phyloP scores from a whole-genome alignment of 2,797 vertebrate genomes.

The Onychomys leucogaster region DNA sequence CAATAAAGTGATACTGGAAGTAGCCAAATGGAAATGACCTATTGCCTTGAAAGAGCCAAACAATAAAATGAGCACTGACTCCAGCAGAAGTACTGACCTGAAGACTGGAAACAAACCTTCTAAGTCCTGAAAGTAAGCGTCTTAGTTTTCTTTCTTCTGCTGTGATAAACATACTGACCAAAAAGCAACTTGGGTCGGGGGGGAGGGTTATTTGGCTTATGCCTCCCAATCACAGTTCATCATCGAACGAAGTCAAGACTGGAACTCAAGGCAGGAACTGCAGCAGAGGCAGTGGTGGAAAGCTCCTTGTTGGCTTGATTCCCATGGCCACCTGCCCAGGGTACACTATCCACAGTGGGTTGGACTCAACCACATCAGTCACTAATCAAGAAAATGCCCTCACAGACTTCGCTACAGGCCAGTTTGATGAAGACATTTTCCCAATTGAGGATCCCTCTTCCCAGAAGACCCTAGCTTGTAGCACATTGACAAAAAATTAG shows the following conservation, averaged over 20 bases:
- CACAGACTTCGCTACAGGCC: background rate
- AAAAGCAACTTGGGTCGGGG: background rate
- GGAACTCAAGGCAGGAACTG: background rate
- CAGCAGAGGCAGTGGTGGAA: background rate
- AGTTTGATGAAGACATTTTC: background rate
- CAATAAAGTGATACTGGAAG: background rate
- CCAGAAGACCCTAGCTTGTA: background rate
- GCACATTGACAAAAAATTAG: background rate
- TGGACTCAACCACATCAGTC: background rate
- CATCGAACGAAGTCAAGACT: background rate
- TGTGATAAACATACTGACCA: background rate
- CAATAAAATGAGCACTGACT: background rate
- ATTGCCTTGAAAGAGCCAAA: fast-evolving
- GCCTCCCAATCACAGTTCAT: background rate
- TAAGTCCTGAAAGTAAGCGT: background rate
- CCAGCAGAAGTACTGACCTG: background rate
- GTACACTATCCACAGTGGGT: background rate
- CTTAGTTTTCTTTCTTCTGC: background rate
- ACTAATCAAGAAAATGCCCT: background rate
- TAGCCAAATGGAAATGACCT: background rate
- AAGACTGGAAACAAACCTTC: background rate
- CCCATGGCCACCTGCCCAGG: background rate
- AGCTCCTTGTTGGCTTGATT: background rate
- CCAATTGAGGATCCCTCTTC: background rate
- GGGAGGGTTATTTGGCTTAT: background rate